These are phyloP conservation scores for Protaetia brevitarsis DNA, from an alignment of 1,140 invertebrate genomes.

Conservation along the genomic window DNA sequence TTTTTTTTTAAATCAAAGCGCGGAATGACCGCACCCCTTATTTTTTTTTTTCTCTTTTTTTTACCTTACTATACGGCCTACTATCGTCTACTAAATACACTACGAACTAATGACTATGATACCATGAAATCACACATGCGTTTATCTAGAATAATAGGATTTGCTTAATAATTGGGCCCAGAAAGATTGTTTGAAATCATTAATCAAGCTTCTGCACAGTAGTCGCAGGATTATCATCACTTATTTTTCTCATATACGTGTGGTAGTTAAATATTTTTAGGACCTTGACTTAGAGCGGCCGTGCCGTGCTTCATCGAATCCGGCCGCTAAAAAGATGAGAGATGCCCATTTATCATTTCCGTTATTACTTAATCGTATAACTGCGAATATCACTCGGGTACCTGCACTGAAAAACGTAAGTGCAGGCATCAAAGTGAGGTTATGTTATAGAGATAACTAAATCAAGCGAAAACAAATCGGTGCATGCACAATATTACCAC, in stretches of 20 bases:
- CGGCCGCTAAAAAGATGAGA: no score
- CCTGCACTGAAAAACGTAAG: no score
- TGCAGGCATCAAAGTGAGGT: no score
- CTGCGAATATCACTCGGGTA: no score
- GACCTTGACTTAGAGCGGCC: constrained; percentile 29
- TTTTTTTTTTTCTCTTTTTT: constrained; percentile 6
- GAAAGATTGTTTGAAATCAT: constrained; percentile 49
- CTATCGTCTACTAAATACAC: constrained; percentile 12
- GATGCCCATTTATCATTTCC: no score
- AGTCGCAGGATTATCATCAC: constrained; percentile 40
- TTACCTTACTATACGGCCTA: neutral
- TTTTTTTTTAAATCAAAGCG: constrained; percentile 17
- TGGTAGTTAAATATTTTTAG: constrained; percentile 33
- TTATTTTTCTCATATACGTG: constrained; percentile 35
- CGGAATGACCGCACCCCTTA: constrained; percentile 26
- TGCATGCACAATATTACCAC: no score
- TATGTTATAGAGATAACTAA: no score
- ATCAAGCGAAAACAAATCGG: no score
- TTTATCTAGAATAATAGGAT: constrained; percentile 44
- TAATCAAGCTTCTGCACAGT: constrained; percentile 43
- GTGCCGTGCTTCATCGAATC: constrained; percentile 42
- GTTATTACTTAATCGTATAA: no score
- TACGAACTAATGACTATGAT: constrained; percentile 48
- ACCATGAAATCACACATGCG: constrained; percentile 50
- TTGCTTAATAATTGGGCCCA: constrained; percentile 48